phyloP scores from a whole-genome alignment of 2,797 vertebrate species.

The Neosalanx taihuensis region DNA sequence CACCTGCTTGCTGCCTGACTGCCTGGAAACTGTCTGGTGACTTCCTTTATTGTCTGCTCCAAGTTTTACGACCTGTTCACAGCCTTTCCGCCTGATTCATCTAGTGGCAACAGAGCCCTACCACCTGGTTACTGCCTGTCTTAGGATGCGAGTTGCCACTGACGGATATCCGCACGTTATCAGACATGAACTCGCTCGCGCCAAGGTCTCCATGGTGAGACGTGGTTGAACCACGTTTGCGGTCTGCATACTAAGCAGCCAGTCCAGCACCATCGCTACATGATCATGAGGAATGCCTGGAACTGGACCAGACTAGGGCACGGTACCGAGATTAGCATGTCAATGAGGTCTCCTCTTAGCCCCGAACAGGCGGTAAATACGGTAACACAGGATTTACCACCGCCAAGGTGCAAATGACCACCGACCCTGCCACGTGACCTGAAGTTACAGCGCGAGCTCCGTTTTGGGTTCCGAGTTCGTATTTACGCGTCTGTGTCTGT shows the following conservation, averaged over 20 bases:
- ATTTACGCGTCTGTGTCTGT: background rate
- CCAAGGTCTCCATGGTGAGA: background rate
- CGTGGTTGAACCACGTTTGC: background rate
- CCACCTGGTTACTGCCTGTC: too few species aligned
- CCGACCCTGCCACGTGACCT: background rate
- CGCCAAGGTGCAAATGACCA: background rate
- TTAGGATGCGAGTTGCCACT: too few species aligned
- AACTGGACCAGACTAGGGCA: background rate
- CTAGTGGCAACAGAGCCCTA: too few species aligned
- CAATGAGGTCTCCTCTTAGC: slow-evolving; percentile 27
- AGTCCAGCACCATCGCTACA: background rate
- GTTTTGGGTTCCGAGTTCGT: background rate
- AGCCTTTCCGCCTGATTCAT: too few species aligned
- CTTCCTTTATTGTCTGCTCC: too few species aligned
- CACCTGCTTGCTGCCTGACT: too few species aligned
- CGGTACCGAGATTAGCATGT: slow-evolving; percentile 24
- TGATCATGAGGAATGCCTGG: background rate
- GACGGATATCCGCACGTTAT: too few species aligned
- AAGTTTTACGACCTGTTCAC: too few species aligned
- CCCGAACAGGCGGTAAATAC: background rate
- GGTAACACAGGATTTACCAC: background rate
- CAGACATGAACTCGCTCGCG: too few species aligned
- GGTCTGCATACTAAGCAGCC: background rate
- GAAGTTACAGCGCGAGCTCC: background rate
- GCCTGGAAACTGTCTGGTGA: too few species aligned